Conservation (phyloP, 2,888 invertebrate genomes). For the Callyntrura sp. region DNA sequence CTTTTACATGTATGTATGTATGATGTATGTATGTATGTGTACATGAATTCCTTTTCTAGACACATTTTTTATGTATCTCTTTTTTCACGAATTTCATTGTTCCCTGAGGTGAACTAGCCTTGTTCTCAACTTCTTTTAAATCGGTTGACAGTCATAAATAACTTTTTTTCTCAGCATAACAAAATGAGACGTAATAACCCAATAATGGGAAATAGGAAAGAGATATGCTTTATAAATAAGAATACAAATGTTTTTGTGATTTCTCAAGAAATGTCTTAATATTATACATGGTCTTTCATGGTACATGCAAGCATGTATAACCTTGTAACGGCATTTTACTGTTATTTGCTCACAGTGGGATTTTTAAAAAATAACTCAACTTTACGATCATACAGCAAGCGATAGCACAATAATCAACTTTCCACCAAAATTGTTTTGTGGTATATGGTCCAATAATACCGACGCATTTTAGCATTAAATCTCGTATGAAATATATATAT, state of each 20-base stretch:
- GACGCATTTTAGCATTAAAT: no score
- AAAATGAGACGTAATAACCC: conserved; percentile 53
- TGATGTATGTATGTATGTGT: no score
- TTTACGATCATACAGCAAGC: conserved; percentile 34
- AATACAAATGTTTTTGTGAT: neutral
- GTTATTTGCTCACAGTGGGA: conserved; percentile 53
- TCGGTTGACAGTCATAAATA: conserved; percentile 31
- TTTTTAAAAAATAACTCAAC: conserved; percentile 43
- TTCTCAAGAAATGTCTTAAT: neutral
- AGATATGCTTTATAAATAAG: neutral
- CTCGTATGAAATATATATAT: neutral
- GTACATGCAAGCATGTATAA: conserved; percentile 34
- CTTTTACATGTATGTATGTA: neutral
- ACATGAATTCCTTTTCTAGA: neutral
- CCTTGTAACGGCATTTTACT: no score
- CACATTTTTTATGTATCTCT: neutral
- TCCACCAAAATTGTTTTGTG: conserved; percentile 7
- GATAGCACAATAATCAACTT: conserved; percentile 52
- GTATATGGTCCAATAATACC: conserved; percentile 21
- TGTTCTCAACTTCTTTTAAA: conserved; percentile 14
- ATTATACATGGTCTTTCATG: neutral
- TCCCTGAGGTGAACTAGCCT: neutral
- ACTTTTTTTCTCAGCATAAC: neutral
- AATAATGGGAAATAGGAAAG: conserved; percentile 1
- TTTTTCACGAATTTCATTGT: neutral